Conservation (phyloP, 2,113 vertebrate species). For the Spea multiplicata region DNA sequence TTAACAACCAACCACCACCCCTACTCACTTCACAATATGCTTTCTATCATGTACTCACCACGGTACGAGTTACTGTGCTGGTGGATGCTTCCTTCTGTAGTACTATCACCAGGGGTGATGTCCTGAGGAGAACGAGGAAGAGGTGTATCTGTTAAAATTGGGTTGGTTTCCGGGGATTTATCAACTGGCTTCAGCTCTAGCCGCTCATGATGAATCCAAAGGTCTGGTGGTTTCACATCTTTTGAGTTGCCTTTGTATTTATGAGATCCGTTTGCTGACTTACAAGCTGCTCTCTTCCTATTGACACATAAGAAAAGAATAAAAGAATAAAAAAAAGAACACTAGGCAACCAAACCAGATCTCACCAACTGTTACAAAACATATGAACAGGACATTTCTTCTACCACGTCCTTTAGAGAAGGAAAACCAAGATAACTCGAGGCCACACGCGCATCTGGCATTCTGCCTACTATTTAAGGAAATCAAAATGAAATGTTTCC, state of each 20-base stretch:
- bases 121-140: constrained; percentile 95
- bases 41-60: constrained; percentile 65
- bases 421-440: no score
- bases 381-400: no score
- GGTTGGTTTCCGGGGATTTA: constrained; percentile 94
- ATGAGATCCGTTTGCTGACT: constrained; percentile 91
- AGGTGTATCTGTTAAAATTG: constrained; percentile 94
- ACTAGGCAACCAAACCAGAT: no score
- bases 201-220: constrained; percentile 97
- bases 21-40: neutral
- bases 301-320: neutral
- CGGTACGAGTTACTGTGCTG: constrained; percentile 94
- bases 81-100: constrained; percentile 86
- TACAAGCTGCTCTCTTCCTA: constrained; percentile 93
- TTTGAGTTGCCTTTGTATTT: constrained; percentile 98
- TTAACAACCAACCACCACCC: no score
- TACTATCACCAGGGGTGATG: constrained; percentile 87
- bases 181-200: constrained; percentile 96
- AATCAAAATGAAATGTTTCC: no score
- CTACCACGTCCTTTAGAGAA: no score
- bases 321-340: neutral
- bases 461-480: no score
- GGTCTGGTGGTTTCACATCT: constrained; percentile 94
- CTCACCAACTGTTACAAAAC: no score
- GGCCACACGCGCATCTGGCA: no score